Evolutionary conservation across 2,888 invertebrate species (phyloP).

Genomic region (Hypselothyrea guttata): DNA sequence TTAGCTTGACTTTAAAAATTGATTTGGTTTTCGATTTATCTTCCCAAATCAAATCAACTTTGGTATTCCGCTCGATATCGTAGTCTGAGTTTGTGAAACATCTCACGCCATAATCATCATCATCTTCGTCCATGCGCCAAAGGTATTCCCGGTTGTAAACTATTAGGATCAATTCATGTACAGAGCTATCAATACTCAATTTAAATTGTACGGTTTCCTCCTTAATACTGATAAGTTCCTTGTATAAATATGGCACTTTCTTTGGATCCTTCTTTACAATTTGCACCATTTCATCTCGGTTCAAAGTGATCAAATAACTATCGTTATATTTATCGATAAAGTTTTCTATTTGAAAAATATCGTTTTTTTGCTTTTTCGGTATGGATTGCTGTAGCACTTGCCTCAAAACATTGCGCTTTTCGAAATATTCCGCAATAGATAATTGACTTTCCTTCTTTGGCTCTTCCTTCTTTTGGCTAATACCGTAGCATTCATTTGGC

Average conservation of each 20-base stretch:
- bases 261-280: conserved; percentile 22
- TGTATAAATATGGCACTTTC: conserved; percentile 47
- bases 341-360: conserved; percentile 41
- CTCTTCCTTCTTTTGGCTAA: conserved; percentile 40
- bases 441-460: conserved; percentile 18
- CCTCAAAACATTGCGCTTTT: conserved; percentile 52
- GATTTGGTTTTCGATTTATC: conserved; percentile 62
- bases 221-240: conserved; percentile 26
- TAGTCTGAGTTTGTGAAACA: conserved; percentile 85
- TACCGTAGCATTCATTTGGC: conserved; percentile 73
- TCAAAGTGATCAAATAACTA: conserved; percentile 56
- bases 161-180: conserved; percentile 81
- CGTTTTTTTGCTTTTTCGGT: conserved; percentile 11
- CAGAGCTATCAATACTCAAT: conserved; percentile 49
- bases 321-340: conserved; percentile 25
- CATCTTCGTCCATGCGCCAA: conserved; percentile 80
- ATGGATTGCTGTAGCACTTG: conserved; percentile 44
- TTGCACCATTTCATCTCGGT: conserved; percentile 44
- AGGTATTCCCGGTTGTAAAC: conserved; percentile 84
- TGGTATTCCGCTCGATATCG: conserved; percentile 83
- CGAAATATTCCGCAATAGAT: conserved; percentile 55
- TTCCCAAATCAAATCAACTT: conserved; percentile 81
- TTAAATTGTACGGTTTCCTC: conserved; percentile 54
- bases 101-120: conserved; percentile 82
- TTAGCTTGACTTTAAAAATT: conserved; percentile 84